A percentile compares a stretch with the other conserved stretches of the same genome.
Evolutionary conservation across 30 jellyfish, hydroid and myxozoan genomes (phyloP).

Genomic region (Hydra vulgaris): DNA sequence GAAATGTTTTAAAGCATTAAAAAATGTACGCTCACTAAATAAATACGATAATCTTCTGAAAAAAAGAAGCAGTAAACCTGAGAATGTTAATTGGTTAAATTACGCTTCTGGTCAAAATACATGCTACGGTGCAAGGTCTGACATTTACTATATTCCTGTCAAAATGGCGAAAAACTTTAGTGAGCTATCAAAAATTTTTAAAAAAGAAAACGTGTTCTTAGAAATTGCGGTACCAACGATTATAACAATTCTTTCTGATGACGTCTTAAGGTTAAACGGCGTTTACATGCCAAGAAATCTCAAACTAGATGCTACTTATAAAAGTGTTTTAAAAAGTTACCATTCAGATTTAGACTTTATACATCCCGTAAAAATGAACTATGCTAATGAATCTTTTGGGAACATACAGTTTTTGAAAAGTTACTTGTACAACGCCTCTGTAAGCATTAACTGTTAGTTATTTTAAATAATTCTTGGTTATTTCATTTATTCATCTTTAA

Average conservation of each 20-base stretch:
- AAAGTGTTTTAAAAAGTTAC: constrained; percentile 58
- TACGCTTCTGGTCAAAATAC: constrained; percentile 38
- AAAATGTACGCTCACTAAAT: not conserved
- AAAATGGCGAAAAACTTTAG: constrained; percentile 28
- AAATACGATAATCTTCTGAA: not conserved
- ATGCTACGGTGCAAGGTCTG: constrained; percentile 93
- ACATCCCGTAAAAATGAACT: constrained; percentile 76
- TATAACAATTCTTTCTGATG: constrained; percentile 45
- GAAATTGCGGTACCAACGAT: constrained; percentile 96
- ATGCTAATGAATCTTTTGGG: constrained; percentile 24
- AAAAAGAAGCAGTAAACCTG: not conserved
- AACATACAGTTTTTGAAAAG: not conserved
- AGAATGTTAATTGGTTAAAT: not conserved
- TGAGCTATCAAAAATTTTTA: constrained; percentile 50
- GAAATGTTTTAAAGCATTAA: constrained; percentile 52
- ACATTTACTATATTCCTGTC: constrained; percentile 73
- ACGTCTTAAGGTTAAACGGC: constrained; percentile 49
- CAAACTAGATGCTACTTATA: constrained; percentile 49
- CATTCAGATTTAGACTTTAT: constrained; percentile 49
- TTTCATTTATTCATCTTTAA: no score
- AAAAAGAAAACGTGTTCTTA: constrained; percentile 66
- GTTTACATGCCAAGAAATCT: constrained; percentile 79
- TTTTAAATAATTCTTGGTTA: no score
- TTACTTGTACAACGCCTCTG: no score
- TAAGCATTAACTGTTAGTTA: no score